A percentile compares a stretch with the other conserved stretches of the same genome.
Conservation (phyloP, 1,140 invertebrate genomes). For the Daktulosphaira vitifoliae region DNA sequence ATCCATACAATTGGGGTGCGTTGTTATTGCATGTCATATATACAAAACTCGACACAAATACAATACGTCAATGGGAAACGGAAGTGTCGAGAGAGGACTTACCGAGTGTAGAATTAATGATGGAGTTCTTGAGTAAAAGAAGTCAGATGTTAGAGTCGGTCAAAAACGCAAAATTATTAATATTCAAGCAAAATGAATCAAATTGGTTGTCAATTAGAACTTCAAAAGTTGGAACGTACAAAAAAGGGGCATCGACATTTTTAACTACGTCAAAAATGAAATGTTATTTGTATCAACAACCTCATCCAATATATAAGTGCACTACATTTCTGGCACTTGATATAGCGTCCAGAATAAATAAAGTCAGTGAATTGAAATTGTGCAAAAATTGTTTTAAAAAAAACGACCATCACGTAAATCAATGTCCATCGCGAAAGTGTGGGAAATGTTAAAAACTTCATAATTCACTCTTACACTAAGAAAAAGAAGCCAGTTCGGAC, state of each 20-base stretch:
- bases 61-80: background rate
- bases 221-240: background rate
- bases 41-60: no score
- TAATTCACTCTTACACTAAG: no score
- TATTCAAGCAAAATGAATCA: background rate
- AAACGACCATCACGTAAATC: no score
- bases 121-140: no score
- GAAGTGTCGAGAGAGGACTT: background rate
- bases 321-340: background rate
- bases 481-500: no score
- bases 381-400: no score
- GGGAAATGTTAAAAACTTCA: no score
- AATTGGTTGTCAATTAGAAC: background rate
- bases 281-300: conserved; percentile 3
- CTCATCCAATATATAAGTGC: background rate
- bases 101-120: no score
- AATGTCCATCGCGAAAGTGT: no score
- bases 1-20: no score
- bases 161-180: no score
- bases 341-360: background rate
- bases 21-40: background rate
- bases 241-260: background rate
- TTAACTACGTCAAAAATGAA: conserved; percentile 1
- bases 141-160: no score
- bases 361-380: background rate